Conservation (phyloP, 1,140 invertebrate genomes). For the Monochamus saltuarius region DNA sequence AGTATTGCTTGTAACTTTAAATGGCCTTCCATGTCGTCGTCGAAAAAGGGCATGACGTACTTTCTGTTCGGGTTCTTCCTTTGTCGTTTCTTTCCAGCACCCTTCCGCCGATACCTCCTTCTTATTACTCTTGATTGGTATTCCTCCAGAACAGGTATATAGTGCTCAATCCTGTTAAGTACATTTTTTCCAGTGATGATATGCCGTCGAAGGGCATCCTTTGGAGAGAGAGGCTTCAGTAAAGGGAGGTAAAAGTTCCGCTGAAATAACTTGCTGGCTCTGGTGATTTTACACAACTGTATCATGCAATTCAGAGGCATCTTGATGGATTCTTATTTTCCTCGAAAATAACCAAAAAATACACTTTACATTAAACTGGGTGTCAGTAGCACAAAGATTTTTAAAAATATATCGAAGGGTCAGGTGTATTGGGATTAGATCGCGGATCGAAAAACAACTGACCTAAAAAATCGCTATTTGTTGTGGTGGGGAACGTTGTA, state of each 20-base stretch:
- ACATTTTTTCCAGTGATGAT: conserved; percentile 54
- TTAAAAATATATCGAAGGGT: conserved; percentile 26
- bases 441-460: conserved; percentile 29
- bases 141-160: conserved; percentile 72
- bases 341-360: conserved; percentile 1
- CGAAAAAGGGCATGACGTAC: conserved; percentile 67
- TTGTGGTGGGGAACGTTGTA: conserved; percentile 24
- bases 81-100: conserved; percentile 64
- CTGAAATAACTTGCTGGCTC: conserved; percentile 73
- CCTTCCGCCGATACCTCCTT: conserved; percentile 40
- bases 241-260: conserved; percentile 82
- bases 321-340: conserved; percentile 28
- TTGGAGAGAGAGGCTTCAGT: conserved; percentile 76
- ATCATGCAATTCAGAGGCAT: conserved; percentile 53
- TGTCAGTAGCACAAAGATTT: neutral
- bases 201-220: conserved; percentile 66
- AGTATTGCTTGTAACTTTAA: conserved; percentile 61
- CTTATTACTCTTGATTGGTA: conserved; percentile 52
- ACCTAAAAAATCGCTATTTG: conserved; percentile 20
- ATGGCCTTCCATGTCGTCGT: conserved; percentile 65
- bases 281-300: conserved; percentile 79
- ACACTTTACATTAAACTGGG: neutral
- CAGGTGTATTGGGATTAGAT: conserved; percentile 12
- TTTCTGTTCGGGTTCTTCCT: conserved; percentile 62
- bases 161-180: conserved; percentile 56